These are phyloP conservation scores for Hexactinellida sp. DNA, from an alignment of 37 sponge, comb jelly and placozoan genomes.

Conservation along the genomic window DNA sequence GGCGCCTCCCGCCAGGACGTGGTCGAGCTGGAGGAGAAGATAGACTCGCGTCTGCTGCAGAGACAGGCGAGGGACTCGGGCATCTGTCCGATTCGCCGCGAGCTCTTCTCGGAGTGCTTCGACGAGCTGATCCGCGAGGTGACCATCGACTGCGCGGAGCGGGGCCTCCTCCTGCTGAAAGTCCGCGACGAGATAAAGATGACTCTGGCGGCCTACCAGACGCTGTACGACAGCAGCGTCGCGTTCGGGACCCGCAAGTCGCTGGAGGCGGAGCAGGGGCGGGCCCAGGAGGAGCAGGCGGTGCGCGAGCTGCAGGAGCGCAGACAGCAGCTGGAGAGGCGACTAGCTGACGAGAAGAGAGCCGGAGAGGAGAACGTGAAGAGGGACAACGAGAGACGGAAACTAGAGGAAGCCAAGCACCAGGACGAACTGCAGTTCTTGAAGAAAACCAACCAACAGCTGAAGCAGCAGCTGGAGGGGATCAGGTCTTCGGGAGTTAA, in stretches of 20 bases:
- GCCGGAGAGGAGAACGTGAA: constrained; percentile 26
- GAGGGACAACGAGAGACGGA: constrained; percentile 77
- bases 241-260: constrained; percentile 98
- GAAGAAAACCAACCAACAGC: constrained; percentile 88
- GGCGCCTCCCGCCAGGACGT: constrained; percentile 94
- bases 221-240: constrained; percentile 93
- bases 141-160: constrained; percentile 89
- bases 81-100: constrained; percentile 91
- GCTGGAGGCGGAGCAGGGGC: constrained; percentile 95
- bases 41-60: constrained; percentile 83
- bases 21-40: constrained; percentile 70
- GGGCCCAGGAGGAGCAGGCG: constrained; percentile 66
- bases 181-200: constrained; percentile 95
- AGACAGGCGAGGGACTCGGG: constrained; percentile 97
- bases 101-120: constrained; percentile 97
- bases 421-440: constrained; percentile 81
- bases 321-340: constrained; percentile 63
- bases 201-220: constrained; percentile 98
- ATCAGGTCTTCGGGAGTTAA: background rate
- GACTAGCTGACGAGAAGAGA: constrained; percentile 50
- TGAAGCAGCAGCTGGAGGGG: constrained; percentile 34
- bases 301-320: constrained; percentile 52
- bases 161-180: constrained; percentile 81
- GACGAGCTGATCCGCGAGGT: constrained; percentile 96
- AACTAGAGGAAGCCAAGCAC: constrained; percentile 88